These are phyloP conservation scores for Nephrotoma guestfalica DNA, from an alignment of 2,888 invertebrate species.

Conservation along the genomic window DNA sequence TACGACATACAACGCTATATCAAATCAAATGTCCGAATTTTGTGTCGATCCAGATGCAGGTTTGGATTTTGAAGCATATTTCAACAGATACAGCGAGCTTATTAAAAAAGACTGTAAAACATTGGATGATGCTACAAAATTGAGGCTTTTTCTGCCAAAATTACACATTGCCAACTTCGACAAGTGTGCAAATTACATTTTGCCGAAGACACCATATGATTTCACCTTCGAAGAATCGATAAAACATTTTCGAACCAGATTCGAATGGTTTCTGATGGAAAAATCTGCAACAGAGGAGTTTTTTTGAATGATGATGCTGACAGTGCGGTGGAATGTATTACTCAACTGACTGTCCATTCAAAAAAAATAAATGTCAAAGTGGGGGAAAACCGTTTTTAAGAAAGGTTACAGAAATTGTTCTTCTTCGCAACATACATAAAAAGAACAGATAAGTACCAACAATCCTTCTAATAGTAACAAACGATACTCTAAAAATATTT, in stretches of 20 bases:
- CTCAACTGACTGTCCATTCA: conserved; percentile 7
- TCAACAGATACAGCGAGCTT: not conserved
- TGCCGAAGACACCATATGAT: not conserved
- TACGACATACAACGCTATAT: not conserved
- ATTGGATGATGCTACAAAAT: not conserved
- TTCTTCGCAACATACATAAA: not conserved
- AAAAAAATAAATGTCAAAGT: conserved; percentile 10
- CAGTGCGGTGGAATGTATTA: conserved; percentile 13
- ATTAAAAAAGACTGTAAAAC: not conserved
- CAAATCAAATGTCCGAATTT: not conserved
- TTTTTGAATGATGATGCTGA: not conserved
- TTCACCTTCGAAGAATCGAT: not conserved
- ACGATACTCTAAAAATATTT: too few relatives aligned
- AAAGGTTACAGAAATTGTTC: conserved; percentile 9
- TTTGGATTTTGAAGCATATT: not conserved
- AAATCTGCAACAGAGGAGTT: too few relatives aligned
- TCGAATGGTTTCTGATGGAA: too few relatives aligned
- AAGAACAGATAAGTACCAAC: not conserved
- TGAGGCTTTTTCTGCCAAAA: not conserved
- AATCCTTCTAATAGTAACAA: not conserved
- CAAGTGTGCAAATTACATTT: not conserved
- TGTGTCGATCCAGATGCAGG: not conserved
- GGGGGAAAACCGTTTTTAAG: conserved; percentile 10
- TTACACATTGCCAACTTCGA: not conserved
- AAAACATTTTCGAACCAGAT: conserved; percentile 9